Percentiles rank a stretch among this genome's conserved stretches.
These are phyloP conservation scores for Therioaphis trifolii DNA, from an alignment of 2,888 invertebrate species.

Conservation along the genomic window DNA sequence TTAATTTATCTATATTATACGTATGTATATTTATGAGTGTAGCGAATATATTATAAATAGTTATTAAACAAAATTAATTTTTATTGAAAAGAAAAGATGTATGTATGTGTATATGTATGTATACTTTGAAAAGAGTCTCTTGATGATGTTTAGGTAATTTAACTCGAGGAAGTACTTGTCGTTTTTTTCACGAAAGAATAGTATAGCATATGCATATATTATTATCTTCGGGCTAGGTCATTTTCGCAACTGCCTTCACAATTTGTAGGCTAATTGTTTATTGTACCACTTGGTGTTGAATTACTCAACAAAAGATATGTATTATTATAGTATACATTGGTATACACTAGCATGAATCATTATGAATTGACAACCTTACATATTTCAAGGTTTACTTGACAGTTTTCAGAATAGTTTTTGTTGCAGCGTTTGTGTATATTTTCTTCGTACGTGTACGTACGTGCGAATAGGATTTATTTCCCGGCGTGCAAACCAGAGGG, in stretches of 20 bases:
- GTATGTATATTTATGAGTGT: no score
- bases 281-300: slow-evolving; percentile 32
- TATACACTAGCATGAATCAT: slow-evolving; percentile 33
- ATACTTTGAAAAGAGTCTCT: background rate
- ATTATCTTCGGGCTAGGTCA: slow-evolving; percentile 47
- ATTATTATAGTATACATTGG: background rate
- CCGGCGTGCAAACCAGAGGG: background rate
- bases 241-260: slow-evolving; percentile 55
- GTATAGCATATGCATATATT: slow-evolving; percentile 1
- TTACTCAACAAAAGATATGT: slow-evolving; percentile 50
- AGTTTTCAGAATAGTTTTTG: slow-evolving; percentile 16
- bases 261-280: slow-evolving; percentile 51
- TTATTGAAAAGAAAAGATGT: no score
- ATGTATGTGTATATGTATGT: background rate
- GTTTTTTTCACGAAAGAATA: slow-evolving; percentile 30
- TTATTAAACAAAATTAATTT: no score
- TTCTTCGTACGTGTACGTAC: background rate
- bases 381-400: slow-evolving; percentile 47
- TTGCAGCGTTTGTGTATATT: background rate
- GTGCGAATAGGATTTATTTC: background rate
- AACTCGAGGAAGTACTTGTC: slow-evolving; percentile 49
- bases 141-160: slow-evolving; percentile 38
- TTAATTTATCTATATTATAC: no score
- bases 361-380: slow-evolving; percentile 51
- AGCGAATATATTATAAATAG: background rate